Base-by-base conservation (phyloP, 2,888 invertebrate species). In the Cyaniris semiargus region DNA sequence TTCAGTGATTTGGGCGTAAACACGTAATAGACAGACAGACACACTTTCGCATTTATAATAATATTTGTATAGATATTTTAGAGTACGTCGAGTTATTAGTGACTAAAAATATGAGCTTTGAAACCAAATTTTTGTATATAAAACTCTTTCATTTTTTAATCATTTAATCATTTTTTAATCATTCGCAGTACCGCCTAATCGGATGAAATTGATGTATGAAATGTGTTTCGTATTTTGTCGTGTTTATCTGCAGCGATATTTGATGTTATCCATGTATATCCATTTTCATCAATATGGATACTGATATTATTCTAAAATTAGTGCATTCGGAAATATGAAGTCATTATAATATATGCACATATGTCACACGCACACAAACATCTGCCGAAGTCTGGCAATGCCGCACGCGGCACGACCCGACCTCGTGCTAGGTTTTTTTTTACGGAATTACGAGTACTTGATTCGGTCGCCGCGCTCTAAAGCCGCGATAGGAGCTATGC, bases 121-220 rank as follows among this genome's bases (percentile, higher is more conserved):
- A 66, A 31, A 18, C 2, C 31, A 31, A 0, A 31, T 66, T 31
- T 66, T 66, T 7, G 6, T 5, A 1, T 66, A 4, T 27, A 15
- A 27, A 66, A 66, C 66, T 31, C 18, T 60, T 66, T 18, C 27
- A 23, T 66, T 23, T 66, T 66, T 66, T 18, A 18, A 27, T 66
- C 18, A 31, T 27, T 66, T 27, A 18, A 66, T 18, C 27, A 23
- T 66, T 23, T 66, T 66, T 66, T 18, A 18, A 27, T 66, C 18
- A 31, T 6, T 31, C 23, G 66, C 13, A 31, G 27, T 31, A 27
- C 6, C 15, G 66, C 6, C 66, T 66, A 66, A 66, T 66, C 27
- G 66, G 66, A 18, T 66, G 31, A 66, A 66, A 66, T 66, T 31
- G 27, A 66, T 66, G 60, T 60, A 23, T 60, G 66, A 66, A 66